phyloP scores from a whole-genome alignment of 2,113 vertebrate species.

The Setophaga kirtlandii region DNA sequence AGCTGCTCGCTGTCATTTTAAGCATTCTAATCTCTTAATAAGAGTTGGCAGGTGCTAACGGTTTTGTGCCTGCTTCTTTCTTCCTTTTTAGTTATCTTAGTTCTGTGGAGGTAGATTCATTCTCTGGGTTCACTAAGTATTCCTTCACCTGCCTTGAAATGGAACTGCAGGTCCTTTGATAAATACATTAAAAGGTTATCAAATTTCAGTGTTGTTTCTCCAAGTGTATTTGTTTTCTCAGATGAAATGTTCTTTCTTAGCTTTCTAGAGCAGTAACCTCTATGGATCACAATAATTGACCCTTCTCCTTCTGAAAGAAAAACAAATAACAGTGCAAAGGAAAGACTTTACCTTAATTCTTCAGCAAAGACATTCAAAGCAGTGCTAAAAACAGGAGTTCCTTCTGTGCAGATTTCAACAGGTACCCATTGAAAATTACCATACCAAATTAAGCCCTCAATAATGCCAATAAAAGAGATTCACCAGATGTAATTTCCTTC shows the following conservation, averaged over 20 bases:
- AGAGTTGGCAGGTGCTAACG: constrained; percentile 30
- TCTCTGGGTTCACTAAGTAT: constrained; percentile 30
- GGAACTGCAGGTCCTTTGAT: neutral
- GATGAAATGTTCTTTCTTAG: constrained; percentile 1
- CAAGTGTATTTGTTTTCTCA: constrained; percentile 15
- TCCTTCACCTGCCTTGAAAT: constrained; percentile 17
- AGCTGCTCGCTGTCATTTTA: constrained; percentile 25
- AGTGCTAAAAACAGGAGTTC: neutral
- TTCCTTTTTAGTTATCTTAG: neutral
- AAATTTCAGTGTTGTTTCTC: constrained; percentile 31
- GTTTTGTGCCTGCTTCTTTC: constrained; percentile 1
- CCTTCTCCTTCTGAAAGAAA: neutral
- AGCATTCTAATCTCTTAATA: constrained; percentile 55
- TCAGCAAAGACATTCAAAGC: neutral
- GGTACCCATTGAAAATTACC: neutral
- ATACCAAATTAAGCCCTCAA: neutral
- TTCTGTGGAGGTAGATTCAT: constrained; percentile 2
- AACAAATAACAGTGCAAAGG: neutral
- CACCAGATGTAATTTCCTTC: neutral
- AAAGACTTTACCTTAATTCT: neutral
- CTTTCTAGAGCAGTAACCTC: neutral
- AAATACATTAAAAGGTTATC: constrained; percentile 51
- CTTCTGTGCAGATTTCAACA: neutral
- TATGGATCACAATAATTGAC: neutral
- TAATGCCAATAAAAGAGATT: neutral